Evolutionary conservation across 2,797 vertebrate genomes (phyloP).

Genomic region (Trichosurus vulpecula): DNA sequence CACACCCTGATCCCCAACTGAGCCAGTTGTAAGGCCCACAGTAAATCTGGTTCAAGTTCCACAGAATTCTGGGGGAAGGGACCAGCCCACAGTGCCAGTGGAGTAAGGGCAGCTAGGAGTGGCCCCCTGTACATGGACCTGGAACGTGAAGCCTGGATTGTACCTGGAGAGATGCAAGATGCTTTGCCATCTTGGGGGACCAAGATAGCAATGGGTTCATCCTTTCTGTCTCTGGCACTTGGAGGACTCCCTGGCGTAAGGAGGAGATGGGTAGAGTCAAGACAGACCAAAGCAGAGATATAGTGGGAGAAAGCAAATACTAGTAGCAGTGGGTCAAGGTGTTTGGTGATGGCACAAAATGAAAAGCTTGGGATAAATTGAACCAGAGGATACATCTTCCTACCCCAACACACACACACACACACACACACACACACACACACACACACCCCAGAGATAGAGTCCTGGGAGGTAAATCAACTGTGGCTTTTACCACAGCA

Average conservation of each 20-base stretch:
- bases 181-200: not conserved
- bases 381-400: not conserved
- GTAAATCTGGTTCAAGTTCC: not conserved
- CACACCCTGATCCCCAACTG: not conserved
- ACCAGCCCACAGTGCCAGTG: not conserved
- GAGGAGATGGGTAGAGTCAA: not conserved
- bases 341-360: not conserved
- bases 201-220: not conserved
- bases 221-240: not conserved
- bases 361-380: not conserved
- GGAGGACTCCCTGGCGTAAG: not conserved
- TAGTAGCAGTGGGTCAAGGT: too few relatives aligned
- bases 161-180: not conserved
- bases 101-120: not conserved
- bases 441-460: not conserved
- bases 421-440: not conserved
- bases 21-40: not conserved
- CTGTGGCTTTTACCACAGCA: not conserved
- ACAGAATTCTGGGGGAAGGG: not conserved
- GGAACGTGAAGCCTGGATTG: not conserved
- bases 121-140: not conserved
- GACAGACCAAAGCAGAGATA: not conserved
- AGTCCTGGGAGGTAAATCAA: not conserved
- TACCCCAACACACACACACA: not conserved
- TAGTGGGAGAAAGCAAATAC: not conserved